A percentile compares a stretch with the other conserved stretches of the same genome.
phyloP scores from a whole-genome alignment of 2,113 vertebrate genomes.

The Etheostoma cragini region DNA sequence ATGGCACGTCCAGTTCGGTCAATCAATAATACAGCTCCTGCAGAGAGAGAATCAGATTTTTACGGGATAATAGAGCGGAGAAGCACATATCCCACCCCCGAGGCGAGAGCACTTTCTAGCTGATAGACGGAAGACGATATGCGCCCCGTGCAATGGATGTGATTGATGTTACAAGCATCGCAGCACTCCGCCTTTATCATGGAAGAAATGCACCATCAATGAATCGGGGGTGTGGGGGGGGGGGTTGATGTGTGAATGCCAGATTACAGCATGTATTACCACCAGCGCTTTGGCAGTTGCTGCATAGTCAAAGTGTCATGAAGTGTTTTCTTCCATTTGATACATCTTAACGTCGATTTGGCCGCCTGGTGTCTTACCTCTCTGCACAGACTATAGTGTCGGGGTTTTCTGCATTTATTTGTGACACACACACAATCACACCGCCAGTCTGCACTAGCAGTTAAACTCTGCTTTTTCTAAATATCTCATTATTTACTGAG shows the following conservation, averaged over 20 bases:
- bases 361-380: slow-evolving; percentile 4
- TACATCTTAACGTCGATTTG: slow-evolving; percentile 26
- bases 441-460: neutral
- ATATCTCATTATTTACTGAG: neutral
- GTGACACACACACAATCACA: slow-evolving; percentile 12
- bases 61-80: slow-evolving; percentile 54
- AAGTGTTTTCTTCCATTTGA: slow-evolving; percentile 28
- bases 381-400: slow-evolving; percentile 32
- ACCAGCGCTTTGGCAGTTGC: slow-evolving; percentile 18
- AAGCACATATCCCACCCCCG: slow-evolving; percentile 58
- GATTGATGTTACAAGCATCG: slow-evolving; percentile 73
- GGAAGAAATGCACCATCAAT: slow-evolving; percentile 62
- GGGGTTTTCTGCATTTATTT: slow-evolving; percentile 8
- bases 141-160: slow-evolving; percentile 62
- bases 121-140: slow-evolving; percentile 56
- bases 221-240: neutral
- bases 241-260: slow-evolving; percentile 32
- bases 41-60: slow-evolving; percentile 31
- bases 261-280: slow-evolving; percentile 52
- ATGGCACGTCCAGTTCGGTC: slow-evolving; percentile 23
- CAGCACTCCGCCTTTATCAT: slow-evolving; percentile 64
- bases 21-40: slow-evolving; percentile 9
- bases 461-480: slow-evolving; percentile 2
- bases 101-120: slow-evolving; percentile 63
- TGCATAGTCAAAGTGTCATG: slow-evolving; percentile 23